Evolutionary conservation across 1,140 invertebrate genomes (phyloP), one percentile per base, ranked within the genome.

Genomic region (Philaenus spumarius): DNA sequence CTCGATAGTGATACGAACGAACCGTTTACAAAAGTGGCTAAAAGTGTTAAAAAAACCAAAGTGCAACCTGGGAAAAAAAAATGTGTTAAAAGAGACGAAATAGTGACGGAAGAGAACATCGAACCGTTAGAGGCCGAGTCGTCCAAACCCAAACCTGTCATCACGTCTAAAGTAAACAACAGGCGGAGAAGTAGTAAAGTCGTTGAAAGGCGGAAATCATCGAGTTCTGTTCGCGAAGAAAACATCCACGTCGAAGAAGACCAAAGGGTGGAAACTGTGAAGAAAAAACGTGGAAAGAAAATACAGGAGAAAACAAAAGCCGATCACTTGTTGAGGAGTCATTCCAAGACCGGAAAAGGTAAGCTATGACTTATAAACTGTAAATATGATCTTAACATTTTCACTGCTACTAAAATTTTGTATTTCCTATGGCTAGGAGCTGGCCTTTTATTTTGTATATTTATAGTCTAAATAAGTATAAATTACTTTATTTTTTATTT

Each of bases 11-110:
- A 60, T 11, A 4, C 9, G 9, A 43, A 40, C 52, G 45, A 57
- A 57, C 26, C 23, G 1, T 12, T 22, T 34, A 23, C 54, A 45
- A 61, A 58, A 52, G 34, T 53, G 15, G 20, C 23, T 19, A 46
- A 53, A 45, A 42, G 51, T 59, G 42, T 24, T 19, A 59, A 47
- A 54, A 58, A 40, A 7, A 7, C n/a, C 11, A 59, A 53, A 37
- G 48, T 53, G 26, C n/a, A 40, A n/a, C 20, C 9, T 26, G 35
- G 39, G 12, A 73, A 74, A 67, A 65, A 70, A 26, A 71, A 73
- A 45, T 67, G 72, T 48, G 58, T 71, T 58, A 75, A 74, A 67
- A 71, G 65, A 17, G 71, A 74, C 61, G 66, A 67, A 23, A 71
- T 74, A 17, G 47, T 50, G 12, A 15, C 34, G n/a, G 46, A 42